These are phyloP conservation scores for Cephus cinctus DNA, from an alignment of 1,140 invertebrate genomes.

Conservation along the genomic window DNA sequence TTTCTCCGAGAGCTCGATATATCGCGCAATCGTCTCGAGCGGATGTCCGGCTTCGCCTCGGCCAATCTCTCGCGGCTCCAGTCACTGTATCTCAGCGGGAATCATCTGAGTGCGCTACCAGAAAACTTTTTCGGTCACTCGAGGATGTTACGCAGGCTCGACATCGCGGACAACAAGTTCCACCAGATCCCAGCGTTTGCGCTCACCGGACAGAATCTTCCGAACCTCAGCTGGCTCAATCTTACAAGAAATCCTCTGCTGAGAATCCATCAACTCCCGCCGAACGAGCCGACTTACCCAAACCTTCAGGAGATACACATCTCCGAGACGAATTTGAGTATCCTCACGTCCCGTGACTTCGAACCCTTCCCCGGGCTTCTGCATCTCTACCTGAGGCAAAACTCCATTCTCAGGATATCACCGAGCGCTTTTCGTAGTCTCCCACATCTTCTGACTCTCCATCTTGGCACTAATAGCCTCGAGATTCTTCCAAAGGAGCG, in stretches of 20 bases:
- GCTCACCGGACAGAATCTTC: constrained; percentile 72
- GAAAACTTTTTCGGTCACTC: constrained; percentile 79
- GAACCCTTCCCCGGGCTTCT: constrained; percentile 79
- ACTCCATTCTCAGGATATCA: constrained; percentile 77
- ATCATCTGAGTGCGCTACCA: constrained; percentile 73
- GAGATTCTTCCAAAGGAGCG: constrained; percentile 84
- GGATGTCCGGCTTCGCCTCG: constrained; percentile 74
- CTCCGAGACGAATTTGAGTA: constrained; percentile 77
- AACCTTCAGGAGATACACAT: constrained; percentile 78
- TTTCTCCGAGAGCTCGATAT: constrained; percentile 75
- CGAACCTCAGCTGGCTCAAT: constrained; percentile 72
- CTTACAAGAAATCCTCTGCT: constrained; percentile 79
- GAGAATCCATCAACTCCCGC: constrained; percentile 66
- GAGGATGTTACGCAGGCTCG: constrained; percentile 68
- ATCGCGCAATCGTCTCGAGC: constrained; percentile 72
- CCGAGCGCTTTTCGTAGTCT: constrained; percentile 81
- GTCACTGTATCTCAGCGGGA: constrained; percentile 73
- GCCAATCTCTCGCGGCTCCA: constrained; percentile 71
- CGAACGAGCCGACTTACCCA: constrained; percentile 66
- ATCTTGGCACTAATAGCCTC: constrained; percentile 80
- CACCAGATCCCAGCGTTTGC: constrained; percentile 78
- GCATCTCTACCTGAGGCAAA: constrained; percentile 71
- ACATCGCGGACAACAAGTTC: constrained; percentile 80
- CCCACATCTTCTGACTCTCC: constrained; percentile 73
- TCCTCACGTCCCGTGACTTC: constrained; percentile 86